Base-by-base conservation (phyloP, 2,797 vertebrate genomes). In the Schizothorax lantsangensis region DNA sequence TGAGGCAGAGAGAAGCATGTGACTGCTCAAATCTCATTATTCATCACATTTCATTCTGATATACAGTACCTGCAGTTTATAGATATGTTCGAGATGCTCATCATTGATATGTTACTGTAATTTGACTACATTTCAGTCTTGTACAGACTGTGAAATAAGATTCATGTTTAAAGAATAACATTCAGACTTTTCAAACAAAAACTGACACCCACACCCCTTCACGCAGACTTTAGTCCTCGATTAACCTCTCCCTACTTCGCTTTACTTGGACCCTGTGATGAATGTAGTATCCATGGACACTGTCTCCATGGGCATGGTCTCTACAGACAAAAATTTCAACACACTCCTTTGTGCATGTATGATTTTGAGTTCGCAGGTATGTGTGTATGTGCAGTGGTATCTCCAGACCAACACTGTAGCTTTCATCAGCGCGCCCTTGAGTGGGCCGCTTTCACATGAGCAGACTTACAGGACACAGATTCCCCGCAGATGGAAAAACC, bases 191-290 rank as follows among this genome's bases (percentile, higher is more conserved):
- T 17, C 17, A 75, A 77, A 47, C 75, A 52, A 45, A 75, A 64
- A 54, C 69, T 17, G 23, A 74, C 40, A 23, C 49, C 17, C 33
- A 47, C 11, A 81, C 21, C 40, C 30, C n/a, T 43, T n/a, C 78
- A 72, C n/a, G 47, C 73, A 82, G 49, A 64, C 73, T 73, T 64
- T 17, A 81, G 69, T 59, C 64, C 75, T 77, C 30, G 73, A 86
- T 81, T 88, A 86, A 92, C 89, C 91, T 88, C 84, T 91, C 86
- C 11, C 88, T 92, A 92, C 92, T 94, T 92, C 86, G 81, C 89
- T 91, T 89, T 91, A 83, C 92, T 93, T 92, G 91, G 91, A 92
- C 93, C 89, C 88, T 89, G 93, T 94, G 92, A 83, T 89, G 90
- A 91, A 78, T 88, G 81, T 86, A 81, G 89, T 91, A 84, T 88